These are phyloP conservation scores for Shinisaurus crocodilurus DNA, from an alignment of 2,113 vertebrate species.

Conservation along the genomic window DNA sequence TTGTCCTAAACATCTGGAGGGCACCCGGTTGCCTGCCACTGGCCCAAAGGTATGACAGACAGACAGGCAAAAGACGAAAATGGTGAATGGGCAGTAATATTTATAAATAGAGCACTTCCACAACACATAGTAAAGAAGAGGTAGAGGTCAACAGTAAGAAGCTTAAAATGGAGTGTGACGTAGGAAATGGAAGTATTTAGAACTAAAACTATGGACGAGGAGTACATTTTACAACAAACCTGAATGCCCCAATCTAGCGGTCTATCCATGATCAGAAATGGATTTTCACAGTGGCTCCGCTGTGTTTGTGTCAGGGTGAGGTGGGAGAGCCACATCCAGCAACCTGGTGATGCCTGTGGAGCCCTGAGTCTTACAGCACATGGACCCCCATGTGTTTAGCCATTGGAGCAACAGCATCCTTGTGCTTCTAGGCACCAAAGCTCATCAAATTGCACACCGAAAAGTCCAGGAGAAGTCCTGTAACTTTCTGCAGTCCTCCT, in stretches of 20 bases:
- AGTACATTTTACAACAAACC: not conserved
- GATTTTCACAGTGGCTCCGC: not conserved
- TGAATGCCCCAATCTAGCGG: not conserved
- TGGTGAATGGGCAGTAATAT: not conserved
- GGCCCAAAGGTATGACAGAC: not conserved
- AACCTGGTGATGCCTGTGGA: not conserved
- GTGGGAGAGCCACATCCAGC: not conserved
- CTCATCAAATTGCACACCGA: not conserved
- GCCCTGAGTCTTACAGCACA: not conserved
- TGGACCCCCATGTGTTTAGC: too few species aligned
- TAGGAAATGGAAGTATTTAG: not conserved
- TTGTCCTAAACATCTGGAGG: too few species aligned
- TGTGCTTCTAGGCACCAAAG: not conserved
- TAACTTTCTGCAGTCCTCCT: not conserved
- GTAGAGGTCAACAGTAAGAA: not conserved
- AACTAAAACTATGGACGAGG: not conserved
- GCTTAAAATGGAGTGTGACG: not conserved
- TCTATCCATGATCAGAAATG: not conserved
- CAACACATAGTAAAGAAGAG: not conserved
- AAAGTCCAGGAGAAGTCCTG: not conserved
- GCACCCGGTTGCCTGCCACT: too few species aligned
- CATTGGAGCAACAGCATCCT: not conserved
- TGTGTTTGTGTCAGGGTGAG: not conserved
- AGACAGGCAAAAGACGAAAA: not conserved
- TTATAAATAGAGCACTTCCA: not conserved